Base-by-base conservation (phyloP, 2,113 vertebrate species). In the Nycticorax nycticorax region DNA sequence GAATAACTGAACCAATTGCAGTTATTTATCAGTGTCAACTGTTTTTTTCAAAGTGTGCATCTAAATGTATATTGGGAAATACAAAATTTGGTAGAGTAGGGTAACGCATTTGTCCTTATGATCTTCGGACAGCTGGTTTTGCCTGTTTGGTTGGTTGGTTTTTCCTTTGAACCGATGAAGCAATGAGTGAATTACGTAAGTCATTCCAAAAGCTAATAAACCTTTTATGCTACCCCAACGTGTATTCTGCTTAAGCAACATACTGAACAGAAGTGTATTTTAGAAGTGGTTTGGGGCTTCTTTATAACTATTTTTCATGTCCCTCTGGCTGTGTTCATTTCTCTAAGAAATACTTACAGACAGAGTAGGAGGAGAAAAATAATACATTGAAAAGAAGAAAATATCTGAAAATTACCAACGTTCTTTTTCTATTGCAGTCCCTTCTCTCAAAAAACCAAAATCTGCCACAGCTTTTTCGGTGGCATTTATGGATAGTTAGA, bases 161-260 rank as follows among this genome's bases (percentile, higher is more conserved):
- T 63, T 69, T 59, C 48, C 60, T 64, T 91, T 74, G 33, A 96
- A 73, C 37, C 62, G 48, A 53, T 94, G 33, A 85, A 91, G 39
- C 45, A 60, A 47, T 52, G 68, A 75, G 39, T 96, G 84, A 95
- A 93, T 87, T 91, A 95, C 35, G 9, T 68, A 90, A 73, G 39
- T 90, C 28, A 82, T 85, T 74, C 80, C 75, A 91, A 95, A 69
- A 69, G 6, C 74, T 89, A 88, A 85, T 92, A 96, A 93, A 85
- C 52, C 4, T 93, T 93, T 96, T 92, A 66, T 88, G 69, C 55
- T 66, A 66, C 71, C 60, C 62, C 53, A 41, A 18, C 28, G 67
- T 76, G 50, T 67, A 79, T 93, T 82, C 57, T 89, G 19, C 57
- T 95, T 94, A 93, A 88, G 81, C 50, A 85, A 69, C n/a, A 71